Base-by-base conservation (phyloP, 2,113 vertebrate genomes). In the Hyperoodon ampullatus region DNA sequence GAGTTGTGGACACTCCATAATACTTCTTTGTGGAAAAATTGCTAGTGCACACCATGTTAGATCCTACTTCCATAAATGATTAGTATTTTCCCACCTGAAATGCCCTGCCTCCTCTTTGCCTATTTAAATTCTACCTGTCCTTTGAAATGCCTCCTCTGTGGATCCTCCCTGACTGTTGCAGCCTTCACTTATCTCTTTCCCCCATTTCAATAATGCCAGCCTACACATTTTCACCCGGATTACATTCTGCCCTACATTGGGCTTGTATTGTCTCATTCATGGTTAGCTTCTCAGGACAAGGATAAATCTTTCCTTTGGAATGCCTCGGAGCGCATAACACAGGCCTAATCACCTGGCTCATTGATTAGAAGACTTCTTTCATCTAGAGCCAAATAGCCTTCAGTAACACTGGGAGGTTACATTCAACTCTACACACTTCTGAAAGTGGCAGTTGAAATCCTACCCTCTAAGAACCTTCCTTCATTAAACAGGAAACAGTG, bases 21-120 rank as follows among this genome's bases (percentile, higher is more conserved):
- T 88, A 74, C 35, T 88, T 88, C 53, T 88, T 86, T 47, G 24
- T 55, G 88, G 53, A 53, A 89, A 74, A 89, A 89, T 44, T 92
- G 23, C 50, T 94, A 30, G 35, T 75, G n/a, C 26, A 44, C 13
- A 68, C n/a, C 65, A 81, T 55, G 11, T 55, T 92, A 78, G 65
- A 33, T 16, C 23, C 33, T 94, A 61, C 42, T 47, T 92, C 35
- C 42, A 86, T 66, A 53, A 53, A 23, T 74, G 89, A 86, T 42
- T 81, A 92, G 8, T 74, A 58, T 63, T 96, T 93, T 86, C 65
- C 53, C 53, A 86, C 30, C n/a, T 77, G 60, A 94, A 58, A 72
- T 96, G 33, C 5, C 30, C 39, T 66, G 21, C 39, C 24, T 89
- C 70, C 42, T 70, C 11, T 58, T 30, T 86, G 61, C 71, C 82